Evolutionary conservation across 1,140 invertebrate genomes (phyloP), one percentile per base, ranked within the genome.

Genomic region (Chrysomallon squamiferum): DNA sequence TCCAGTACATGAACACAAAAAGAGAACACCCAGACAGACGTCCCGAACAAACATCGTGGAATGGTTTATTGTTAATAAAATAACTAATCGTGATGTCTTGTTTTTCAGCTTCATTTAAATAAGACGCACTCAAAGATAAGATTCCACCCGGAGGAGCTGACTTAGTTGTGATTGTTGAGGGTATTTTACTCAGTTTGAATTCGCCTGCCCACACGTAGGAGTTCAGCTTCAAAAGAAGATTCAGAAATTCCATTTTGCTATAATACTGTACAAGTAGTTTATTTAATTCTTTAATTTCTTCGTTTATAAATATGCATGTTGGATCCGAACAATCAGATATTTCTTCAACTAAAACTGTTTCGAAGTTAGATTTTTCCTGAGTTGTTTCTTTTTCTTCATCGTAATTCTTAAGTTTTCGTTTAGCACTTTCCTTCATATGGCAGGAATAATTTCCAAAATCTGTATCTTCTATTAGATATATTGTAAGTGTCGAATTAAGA

Each of bases 381-480:
- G n/a, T 54, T 54, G 22, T 15, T 5, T 15, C 25, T 13, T 29
- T 54, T 6, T 29, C 13, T 5, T 20, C 25, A 13, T 30, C 25
- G 7, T 4, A 15, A 54, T 27, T 5, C 29, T 15, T 27, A 7
- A 30, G 22, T 2, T 27, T 0, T 27, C 18, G 3, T 22, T 15
- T 20, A 15, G 50, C 50, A 25, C 22, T 0, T 54, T 54, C 29
- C 1, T 15, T 30, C 2, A 54, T 13, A 54, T 54, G 50, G 25
- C 50, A 54, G 25, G 50, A 54, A 54, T 27, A 54, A 27, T 54
- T 54, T 54, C 50, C 50, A 54, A 54, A 54, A 54, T 54, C 50
- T 27, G 15, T 30, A 13, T 15, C 29, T 27, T 54, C 15, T 11
- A 54, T 54, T 20, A 54, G 25, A 29, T 27, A n/a, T 27, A 54